A percentile compares a stretch with the other conserved stretches of the same genome.
Conservation (phyloP, 2,113 vertebrate species). For the Micromys minutus region DNA sequence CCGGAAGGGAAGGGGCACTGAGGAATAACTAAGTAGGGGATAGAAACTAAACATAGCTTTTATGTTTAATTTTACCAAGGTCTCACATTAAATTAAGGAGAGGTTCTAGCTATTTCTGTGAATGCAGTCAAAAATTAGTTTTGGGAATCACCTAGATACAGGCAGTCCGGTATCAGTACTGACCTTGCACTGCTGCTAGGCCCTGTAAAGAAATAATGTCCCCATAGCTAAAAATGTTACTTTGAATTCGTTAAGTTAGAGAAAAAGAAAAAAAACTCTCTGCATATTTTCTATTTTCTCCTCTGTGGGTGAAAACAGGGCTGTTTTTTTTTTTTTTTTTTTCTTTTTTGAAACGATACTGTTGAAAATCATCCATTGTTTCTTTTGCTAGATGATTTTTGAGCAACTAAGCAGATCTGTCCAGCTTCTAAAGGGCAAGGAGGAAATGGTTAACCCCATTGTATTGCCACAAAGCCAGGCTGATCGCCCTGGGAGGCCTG, state of each 20-base stretch:
- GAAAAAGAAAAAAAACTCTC: background rate
- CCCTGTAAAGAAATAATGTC: background rate
- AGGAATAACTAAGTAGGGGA: background rate
- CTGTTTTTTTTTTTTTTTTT: too few species aligned
- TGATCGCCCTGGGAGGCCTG: slow-evolving; percentile 89
- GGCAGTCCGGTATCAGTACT: background rate
- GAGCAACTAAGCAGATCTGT: slow-evolving; percentile 81
- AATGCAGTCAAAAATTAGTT: background rate
- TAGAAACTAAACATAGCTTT: background rate
- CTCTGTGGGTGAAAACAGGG: background rate
- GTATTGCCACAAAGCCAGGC: slow-evolving; percentile 92
- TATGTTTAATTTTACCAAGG: slow-evolving; percentile 36
- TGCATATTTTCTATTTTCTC: background rate
- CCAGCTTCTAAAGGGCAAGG: slow-evolving; percentile 86
- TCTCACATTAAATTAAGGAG: background rate
- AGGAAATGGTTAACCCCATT: slow-evolving; percentile 95
- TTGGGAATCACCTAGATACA: background rate
- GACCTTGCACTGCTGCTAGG: slow-evolving; percentile 12
- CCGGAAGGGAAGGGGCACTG: background rate
- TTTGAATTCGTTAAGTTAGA: background rate
- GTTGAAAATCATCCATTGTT: background rate
- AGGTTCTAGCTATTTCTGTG: background rate
- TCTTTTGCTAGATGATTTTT: slow-evolving; percentile 78
- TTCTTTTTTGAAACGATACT: slow-evolving; percentile 26
- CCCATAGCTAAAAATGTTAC: slow-evolving; percentile 40